Conservation (phyloP, 2,797 vertebrate species). For the Pseudomugil tenellus region DNA sequence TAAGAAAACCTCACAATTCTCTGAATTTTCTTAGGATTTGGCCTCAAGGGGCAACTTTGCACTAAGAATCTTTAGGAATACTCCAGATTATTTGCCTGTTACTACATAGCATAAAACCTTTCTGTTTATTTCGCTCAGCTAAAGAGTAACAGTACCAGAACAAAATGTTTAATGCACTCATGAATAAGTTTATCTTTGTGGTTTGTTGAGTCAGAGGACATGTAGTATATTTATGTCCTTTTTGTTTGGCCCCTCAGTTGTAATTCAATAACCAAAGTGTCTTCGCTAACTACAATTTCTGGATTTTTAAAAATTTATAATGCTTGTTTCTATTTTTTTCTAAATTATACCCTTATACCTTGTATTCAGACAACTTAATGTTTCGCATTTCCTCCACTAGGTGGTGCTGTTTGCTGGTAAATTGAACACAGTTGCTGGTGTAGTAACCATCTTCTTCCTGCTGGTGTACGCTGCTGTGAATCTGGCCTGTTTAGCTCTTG, state of each 20-base stretch:
- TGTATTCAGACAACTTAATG: background rate
- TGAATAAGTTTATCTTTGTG: background rate
- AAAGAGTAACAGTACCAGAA: background rate
- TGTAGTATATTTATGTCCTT: background rate
- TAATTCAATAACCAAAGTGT: no score
- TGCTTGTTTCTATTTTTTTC: no score
- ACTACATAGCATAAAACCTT: background rate
- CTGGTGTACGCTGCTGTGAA: conserved; percentile 87
- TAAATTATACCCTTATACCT: background rate
- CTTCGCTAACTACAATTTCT: no score
- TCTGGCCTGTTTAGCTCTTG: conserved; percentile 86
- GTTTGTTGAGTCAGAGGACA: background rate
- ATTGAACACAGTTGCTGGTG: conserved; percentile 85
- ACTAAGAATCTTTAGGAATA: no score
- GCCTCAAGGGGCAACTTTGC: no score
- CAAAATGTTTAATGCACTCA: background rate
- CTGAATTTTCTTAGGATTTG: no score
- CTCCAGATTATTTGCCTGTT: background rate
- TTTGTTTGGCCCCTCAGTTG: no score
- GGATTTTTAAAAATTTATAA: no score
- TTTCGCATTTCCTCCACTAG: conserved; percentile 49
- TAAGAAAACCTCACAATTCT: no score
- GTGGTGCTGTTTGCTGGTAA: conserved; percentile 83
- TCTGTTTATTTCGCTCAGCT: background rate
- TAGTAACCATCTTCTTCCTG: conserved; percentile 86